Percentiles rank a stretch among this genome's conserved stretches.
Conservation (phyloP, 2,888 invertebrate species). For the Caenorhabditis sinica region DNA sequence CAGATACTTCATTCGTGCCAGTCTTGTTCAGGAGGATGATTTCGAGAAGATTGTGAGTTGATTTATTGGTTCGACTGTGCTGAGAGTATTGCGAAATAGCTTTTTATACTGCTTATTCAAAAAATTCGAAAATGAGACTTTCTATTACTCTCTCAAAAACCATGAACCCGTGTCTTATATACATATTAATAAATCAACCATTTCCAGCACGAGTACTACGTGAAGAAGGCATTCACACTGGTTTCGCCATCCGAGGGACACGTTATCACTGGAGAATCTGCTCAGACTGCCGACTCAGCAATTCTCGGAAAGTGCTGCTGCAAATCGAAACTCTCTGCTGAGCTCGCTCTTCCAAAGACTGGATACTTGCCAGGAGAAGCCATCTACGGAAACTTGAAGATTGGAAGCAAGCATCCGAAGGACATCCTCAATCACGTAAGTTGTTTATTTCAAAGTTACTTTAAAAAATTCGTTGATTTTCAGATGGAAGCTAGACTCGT, state of each 20-base stretch:
- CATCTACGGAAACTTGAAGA: constrained; percentile 75
- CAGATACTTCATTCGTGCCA: constrained; percentile 81
- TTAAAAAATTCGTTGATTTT: neutral
- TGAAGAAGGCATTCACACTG: constrained; percentile 80
- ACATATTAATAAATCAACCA: neutral
- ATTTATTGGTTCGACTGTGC: no score
- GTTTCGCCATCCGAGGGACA: constrained; percentile 76
- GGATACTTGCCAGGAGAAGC: constrained; percentile 80
- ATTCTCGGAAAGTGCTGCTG: constrained; percentile 80
- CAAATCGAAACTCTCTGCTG: constrained; percentile 79
- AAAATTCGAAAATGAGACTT: no score
- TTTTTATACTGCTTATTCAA: no score
- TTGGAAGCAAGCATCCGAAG: constrained; percentile 76
- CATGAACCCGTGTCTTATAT: neutral
- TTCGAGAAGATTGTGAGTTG: constrained; percentile 58
- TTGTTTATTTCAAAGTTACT: neutral
- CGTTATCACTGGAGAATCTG: constrained; percentile 75
- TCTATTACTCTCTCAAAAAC: no score
- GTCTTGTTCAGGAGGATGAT: constrained; percentile 78
- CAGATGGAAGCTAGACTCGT: constrained; percentile 77
- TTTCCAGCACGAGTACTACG: constrained; percentile 79
- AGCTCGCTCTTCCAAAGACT: constrained; percentile 78
- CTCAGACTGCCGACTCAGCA: constrained; percentile 72
- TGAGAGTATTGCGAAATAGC: neutral
- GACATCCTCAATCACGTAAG: constrained; percentile 73